These are phyloP conservation scores for Nycteola revayana DNA, from an alignment of 2,888 invertebrate genomes.

Conservation along the genomic window DNA sequence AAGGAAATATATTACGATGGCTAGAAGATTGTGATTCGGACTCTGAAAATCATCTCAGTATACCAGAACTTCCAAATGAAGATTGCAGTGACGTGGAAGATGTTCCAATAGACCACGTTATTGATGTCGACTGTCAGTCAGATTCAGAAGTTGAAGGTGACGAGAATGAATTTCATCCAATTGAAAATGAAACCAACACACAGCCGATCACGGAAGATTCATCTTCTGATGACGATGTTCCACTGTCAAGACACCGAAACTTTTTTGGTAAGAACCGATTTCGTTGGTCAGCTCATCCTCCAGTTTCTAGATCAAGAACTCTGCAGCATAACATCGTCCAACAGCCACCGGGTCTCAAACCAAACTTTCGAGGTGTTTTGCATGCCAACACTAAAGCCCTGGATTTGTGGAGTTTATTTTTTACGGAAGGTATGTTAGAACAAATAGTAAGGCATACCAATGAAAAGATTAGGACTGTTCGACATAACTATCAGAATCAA, in stretches of 20 bases:
- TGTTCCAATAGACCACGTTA: slow-evolving; percentile 11
- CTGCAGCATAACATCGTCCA: slow-evolving; percentile 11
- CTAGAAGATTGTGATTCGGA: too few relatives aligned
- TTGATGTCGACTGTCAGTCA: slow-evolving; percentile 8
- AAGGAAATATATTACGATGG: too few relatives aligned
- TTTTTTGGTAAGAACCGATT: background rate
- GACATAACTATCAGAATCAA: slow-evolving; percentile 10
- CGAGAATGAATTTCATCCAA: background rate
- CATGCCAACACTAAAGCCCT: slow-evolving; percentile 4
- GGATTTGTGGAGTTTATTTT: slow-evolving; percentile 1
- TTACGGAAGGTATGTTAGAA: background rate
- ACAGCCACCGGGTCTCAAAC: slow-evolving; percentile 10
- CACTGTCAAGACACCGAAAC: background rate
- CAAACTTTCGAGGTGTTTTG: slow-evolving; percentile 5
- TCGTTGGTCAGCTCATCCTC: slow-evolving; percentile 1
- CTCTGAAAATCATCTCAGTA: background rate
- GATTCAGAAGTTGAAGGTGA: background rate
- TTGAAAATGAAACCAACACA: too few relatives aligned
- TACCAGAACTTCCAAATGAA: background rate
- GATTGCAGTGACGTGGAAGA: slow-evolving; percentile 6
- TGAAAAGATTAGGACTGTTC: slow-evolving; percentile 7
- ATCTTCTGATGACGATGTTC: background rate
- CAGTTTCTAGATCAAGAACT: slow-evolving; percentile 11
- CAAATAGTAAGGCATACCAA: slow-evolving; percentile 11
- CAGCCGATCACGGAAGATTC: too few relatives aligned